Percentiles rank a stretch among this genome's conserved stretches.
Evolutionary conservation across 2,797 vertebrate genomes (phyloP).

Genomic region (Pantherophis vulpinus): DNA sequence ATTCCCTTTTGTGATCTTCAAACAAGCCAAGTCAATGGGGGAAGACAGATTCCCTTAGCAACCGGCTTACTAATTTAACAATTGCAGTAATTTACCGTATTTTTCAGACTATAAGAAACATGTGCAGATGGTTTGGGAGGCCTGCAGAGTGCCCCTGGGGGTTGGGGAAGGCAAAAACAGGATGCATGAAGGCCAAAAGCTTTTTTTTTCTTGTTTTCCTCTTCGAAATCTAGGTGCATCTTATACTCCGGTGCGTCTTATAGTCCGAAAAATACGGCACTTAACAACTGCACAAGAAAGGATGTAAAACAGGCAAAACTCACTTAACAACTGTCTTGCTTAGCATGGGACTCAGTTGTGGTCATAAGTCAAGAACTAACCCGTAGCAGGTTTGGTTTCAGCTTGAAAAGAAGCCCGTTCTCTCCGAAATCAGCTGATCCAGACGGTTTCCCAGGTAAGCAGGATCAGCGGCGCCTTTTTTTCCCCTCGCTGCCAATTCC

Average conservation of each 20-base stretch:
- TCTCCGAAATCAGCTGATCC: background rate
- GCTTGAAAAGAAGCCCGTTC: background rate
- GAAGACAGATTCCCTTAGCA: background rate
- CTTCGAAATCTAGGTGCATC: too few relatives aligned
- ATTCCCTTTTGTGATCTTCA: too few relatives aligned
- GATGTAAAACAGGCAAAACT: too few relatives aligned
- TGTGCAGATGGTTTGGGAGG: too few relatives aligned
- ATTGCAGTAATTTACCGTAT: background rate
- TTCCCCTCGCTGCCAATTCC: background rate
- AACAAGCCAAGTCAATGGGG: background rate
- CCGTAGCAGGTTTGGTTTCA: background rate
- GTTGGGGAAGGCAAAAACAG: too few relatives aligned
- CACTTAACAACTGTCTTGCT: background rate
- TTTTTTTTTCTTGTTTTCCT: too few relatives aligned
- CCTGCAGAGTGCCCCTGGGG: too few relatives aligned
- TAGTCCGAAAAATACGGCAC: too few relatives aligned
- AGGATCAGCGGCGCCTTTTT: background rate
- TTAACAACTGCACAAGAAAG: background rate
- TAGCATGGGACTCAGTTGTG: background rate
- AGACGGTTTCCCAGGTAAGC: background rate
- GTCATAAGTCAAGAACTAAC: background rate
- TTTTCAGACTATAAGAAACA: too few relatives aligned
- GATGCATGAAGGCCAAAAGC: too few relatives aligned
- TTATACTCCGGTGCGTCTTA: too few relatives aligned
- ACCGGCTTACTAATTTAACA: background rate